Base-by-base conservation (phyloP, 2,113 vertebrate species). In the Onychorhynchus coronatus region DNA sequence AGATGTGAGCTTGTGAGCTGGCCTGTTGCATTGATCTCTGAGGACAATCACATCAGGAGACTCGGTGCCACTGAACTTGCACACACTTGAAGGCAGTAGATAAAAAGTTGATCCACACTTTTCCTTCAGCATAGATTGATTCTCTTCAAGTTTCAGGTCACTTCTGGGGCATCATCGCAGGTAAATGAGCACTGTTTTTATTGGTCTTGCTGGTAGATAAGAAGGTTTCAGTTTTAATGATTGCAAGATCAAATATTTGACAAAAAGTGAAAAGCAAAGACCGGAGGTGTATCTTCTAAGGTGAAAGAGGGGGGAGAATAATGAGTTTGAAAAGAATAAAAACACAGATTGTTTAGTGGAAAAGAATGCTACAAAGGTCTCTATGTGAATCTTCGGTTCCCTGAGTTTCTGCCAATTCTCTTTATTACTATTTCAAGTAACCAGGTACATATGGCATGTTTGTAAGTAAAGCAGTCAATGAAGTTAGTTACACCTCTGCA, bases 401-500 rank as follows among this genome's bases (percentile, higher is more conserved):
- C 71, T 72, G 86, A 93, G 37, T 84, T 96, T 90, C 94, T 91
- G 24, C 66, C 81, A 85, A 74, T 80, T 89, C 87, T 37, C 91
- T 97, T 97, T 94, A 96, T 93, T 95, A 91, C 77, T 87, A 91
- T 94, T 94, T 94, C 91, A 89, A 96, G 97, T 97, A 97, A 96
- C 97, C 95, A 95, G 94, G 97, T 95, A 94, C 97, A 97, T 96
- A 97, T 95, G 97, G 97, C 95, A 82, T 98, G 98, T 98, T 98
- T 98, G 98, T 98, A 97, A 97, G 98, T 97, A 97, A 97, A 96
- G 96, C 96, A 97, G 95, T 93, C 96, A 83, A 95, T 95, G 97
- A 97, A 94, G 97, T 95, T 97, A 96, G 98, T 97, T 98, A 97
- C 97, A 97, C 98, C 98, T 98, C 98, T 98, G 98, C 98, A 96